Conservation (phyloP, 2,113 vertebrate genomes). For the Bostrychus sinensis region DNA sequence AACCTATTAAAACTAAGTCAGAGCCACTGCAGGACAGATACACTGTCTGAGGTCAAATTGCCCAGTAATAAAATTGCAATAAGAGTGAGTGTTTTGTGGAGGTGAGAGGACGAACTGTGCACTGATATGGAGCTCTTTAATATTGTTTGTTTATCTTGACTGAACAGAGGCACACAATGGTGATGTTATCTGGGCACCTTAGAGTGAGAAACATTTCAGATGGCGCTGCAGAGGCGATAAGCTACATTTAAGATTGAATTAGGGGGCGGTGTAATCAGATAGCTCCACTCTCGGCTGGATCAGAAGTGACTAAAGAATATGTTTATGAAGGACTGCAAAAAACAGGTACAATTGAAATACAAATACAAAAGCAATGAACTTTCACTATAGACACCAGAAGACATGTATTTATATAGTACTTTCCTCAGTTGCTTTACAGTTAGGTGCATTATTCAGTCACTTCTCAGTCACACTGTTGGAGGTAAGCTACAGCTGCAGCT, state of each 20-base stretch:
- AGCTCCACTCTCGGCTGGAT: slow-evolving; percentile 29
- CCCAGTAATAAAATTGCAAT: slow-evolving; percentile 41
- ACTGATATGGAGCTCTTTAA: slow-evolving; percentile 57
- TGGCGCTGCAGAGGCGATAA: slow-evolving; percentile 51
- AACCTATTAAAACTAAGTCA: neutral
- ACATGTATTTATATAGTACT: too few relatives aligned
- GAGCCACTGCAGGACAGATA: neutral
- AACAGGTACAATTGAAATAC: neutral
- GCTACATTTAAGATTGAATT: slow-evolving; percentile 66
- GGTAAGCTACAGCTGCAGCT: too few relatives aligned
- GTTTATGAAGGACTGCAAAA: slow-evolving; percentile 11
- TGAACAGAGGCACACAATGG: slow-evolving; percentile 55
- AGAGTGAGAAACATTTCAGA: slow-evolving; percentile 51
- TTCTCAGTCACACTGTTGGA: too few relatives aligned
- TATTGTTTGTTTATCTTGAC: slow-evolving; percentile 74
- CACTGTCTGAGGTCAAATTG: neutral
- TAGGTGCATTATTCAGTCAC: too few relatives aligned
- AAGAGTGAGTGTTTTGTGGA: slow-evolving; percentile 27
- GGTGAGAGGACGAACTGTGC: slow-evolving; percentile 24
- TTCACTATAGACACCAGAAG: neutral
- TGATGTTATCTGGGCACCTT: slow-evolving; percentile 58
- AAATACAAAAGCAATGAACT: neutral
- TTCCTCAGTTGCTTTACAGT: too few relatives aligned
- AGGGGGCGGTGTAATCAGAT: slow-evolving; percentile 54
- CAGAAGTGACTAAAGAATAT: slow-evolving; percentile 13